These are phyloP conservation scores for Cheumatopsyche charites DNA, from an alignment of 1,140 invertebrate genomes.

Conservation along the genomic window DNA sequence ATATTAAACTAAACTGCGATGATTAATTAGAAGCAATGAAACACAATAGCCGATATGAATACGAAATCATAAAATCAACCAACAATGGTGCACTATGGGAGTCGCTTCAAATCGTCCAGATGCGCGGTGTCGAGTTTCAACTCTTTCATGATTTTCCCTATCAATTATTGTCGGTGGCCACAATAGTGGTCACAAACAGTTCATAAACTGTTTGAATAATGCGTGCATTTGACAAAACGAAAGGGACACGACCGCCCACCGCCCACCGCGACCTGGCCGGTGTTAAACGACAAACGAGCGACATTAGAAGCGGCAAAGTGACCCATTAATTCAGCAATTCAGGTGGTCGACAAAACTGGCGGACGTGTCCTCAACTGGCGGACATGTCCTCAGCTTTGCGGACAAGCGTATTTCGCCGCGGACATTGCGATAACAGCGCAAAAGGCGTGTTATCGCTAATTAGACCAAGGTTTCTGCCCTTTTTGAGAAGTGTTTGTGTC, in stretches of 20 bases:
- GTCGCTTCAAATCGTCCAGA: background rate
- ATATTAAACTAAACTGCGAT: no score
- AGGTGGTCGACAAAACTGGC: background rate
- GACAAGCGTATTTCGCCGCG: background rate
- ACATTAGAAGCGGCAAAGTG: constrained; percentile 34
- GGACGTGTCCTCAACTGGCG: background rate
- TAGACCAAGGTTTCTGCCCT: no score
- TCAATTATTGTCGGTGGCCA: background rate
- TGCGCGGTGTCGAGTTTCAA: background rate
- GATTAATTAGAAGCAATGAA: no score
- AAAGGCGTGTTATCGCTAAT: no score
- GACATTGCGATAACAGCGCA: background rate
- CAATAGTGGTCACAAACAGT: background rate
- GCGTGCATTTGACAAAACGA: background rate
- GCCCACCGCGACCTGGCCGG: constrained; percentile 24
- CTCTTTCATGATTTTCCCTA: background rate
- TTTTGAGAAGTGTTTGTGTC: no score
- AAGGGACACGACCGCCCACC: constrained; percentile 24
- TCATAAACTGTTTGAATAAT: background rate
- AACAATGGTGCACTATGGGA: no score
- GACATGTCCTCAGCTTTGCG: background rate
- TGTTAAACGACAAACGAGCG: constrained; percentile 42
- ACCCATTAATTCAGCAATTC: constrained; percentile 27
- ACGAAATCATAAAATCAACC: no score
- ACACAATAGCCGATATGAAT: no score